Evolutionary conservation across 1,140 invertebrate species (phyloP).

Genomic region (Drosophila oshimai): DNA sequence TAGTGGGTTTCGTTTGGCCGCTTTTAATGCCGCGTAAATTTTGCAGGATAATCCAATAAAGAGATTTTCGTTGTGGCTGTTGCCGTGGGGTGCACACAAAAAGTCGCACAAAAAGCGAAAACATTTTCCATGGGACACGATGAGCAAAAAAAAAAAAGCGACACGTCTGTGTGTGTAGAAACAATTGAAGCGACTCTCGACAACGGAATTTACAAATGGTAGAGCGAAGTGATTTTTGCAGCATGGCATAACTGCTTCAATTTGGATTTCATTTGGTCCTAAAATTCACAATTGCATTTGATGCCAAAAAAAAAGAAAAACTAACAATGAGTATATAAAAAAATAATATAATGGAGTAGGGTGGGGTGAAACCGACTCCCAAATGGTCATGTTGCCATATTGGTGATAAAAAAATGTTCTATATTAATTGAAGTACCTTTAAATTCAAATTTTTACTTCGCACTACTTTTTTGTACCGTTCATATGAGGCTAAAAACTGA

Average conservation of each 20-base stretch:
- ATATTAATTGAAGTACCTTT: too few species aligned
- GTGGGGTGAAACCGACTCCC: too few species aligned
- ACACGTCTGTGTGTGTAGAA: conserved; percentile 33
- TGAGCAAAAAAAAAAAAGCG: conserved; percentile 20
- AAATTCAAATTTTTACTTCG: too few species aligned
- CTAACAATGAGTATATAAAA: neutral
- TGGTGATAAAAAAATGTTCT: too few species aligned
- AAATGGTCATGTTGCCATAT: too few species aligned
- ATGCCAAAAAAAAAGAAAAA: too few species aligned
- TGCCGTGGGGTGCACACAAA: conserved; percentile 28
- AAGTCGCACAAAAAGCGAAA: conserved; percentile 15
- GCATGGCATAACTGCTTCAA: neutral
- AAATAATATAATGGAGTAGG: too few species aligned
- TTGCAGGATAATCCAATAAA: conserved; percentile 80
- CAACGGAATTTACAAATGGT: neutral
- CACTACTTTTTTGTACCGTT: too few species aligned
- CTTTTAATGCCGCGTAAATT: conserved; percentile 80
- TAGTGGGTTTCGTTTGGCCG: conserved; percentile 41
- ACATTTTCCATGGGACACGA: conserved; percentile 31
- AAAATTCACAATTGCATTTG: too few species aligned
- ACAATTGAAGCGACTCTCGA: conserved; percentile 51
- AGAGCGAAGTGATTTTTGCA: neutral
- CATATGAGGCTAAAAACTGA: too few species aligned
- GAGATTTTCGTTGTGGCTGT: conserved; percentile 73
- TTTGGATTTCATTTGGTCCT: neutral